Percentiles rank a stretch among this genome's conserved stretches.
Evolutionary conservation across 2,113 vertebrate species (phyloP).

Genomic region (Melospiza georgiana): DNA sequence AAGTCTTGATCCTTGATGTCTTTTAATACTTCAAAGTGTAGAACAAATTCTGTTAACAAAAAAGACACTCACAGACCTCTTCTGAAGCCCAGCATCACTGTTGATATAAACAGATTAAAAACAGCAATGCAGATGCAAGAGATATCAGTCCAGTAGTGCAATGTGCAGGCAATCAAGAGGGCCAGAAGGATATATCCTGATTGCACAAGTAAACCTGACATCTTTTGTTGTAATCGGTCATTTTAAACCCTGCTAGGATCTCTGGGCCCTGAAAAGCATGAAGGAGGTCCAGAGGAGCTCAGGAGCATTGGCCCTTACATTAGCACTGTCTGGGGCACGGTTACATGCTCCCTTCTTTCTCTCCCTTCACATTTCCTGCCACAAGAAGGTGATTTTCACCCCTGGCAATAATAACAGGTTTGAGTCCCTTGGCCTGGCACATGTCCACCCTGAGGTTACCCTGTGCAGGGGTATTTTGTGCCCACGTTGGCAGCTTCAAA

Average conservation of each 20-base stretch:
- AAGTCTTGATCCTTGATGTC: not conserved
- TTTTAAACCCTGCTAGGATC: not conserved
- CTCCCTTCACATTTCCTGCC: not conserved
- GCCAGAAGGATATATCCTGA: not conserved
- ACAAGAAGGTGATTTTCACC: not conserved
- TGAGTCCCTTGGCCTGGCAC: not conserved
- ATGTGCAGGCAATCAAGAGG: not conserved
- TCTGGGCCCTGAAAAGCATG: not conserved
- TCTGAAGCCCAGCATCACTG: not conserved
- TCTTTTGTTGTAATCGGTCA: not conserved
- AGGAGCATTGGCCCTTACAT: not conserved
- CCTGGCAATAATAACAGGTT: not conserved
- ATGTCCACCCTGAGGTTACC: rapidly evolving
- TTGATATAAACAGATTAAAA: not conserved
- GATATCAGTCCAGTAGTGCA: rapidly evolving
- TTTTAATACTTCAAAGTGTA: not conserved
- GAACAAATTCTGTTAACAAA: not conserved
- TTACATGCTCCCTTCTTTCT: not conserved
- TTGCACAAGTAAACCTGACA: not conserved
- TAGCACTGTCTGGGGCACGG: not conserved
- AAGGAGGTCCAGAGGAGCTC: not conserved
- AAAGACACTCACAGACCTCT: not conserved
- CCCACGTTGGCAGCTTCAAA: not conserved
- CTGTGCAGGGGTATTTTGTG: not conserved
- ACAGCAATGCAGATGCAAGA: not conserved